Conservation (phyloP, 2,113 vertebrate species). For the Hypocryptadius cinnamomeus region DNA sequence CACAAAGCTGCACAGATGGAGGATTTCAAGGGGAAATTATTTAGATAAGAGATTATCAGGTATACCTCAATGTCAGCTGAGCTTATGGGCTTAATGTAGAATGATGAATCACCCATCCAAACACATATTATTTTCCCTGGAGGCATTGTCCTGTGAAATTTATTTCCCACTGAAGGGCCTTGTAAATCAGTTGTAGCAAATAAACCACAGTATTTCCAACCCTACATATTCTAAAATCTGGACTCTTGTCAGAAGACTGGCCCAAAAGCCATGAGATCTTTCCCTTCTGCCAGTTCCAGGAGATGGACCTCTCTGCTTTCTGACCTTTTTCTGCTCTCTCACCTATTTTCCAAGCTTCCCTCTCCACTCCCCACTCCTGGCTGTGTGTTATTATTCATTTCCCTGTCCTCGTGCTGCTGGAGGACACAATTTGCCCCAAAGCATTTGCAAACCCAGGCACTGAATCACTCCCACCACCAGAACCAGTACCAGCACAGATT, state of each 20-base stretch:
- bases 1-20: conserved; percentile 18
- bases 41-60: conserved; percentile 52
- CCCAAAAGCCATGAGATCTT: background rate
- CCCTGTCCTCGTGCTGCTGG: background rate
- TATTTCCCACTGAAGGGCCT: conserved; percentile 34
- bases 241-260: background rate
- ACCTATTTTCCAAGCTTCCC: background rate
- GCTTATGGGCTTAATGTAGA: conserved; percentile 35
- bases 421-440: background rate
- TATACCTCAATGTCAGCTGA: conserved; percentile 12
- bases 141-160: conserved; percentile 37
- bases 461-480: background rate
- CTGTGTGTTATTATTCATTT: background rate
- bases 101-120: conserved; percentile 45
- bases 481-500: background rate
- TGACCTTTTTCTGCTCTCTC: background rate
- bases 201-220: background rate
- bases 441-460: background rate
- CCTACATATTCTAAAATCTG: background rate
- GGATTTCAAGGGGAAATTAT: conserved; percentile 50
- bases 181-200: conserved; percentile 45
- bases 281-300: background rate
- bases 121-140: conserved; percentile 22
- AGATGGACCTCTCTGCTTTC: background rate
- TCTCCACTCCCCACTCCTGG: background rate